Evolutionary conservation across 2,113 vertebrate genomes (phyloP).

Genomic region (Progne subis): DNA sequence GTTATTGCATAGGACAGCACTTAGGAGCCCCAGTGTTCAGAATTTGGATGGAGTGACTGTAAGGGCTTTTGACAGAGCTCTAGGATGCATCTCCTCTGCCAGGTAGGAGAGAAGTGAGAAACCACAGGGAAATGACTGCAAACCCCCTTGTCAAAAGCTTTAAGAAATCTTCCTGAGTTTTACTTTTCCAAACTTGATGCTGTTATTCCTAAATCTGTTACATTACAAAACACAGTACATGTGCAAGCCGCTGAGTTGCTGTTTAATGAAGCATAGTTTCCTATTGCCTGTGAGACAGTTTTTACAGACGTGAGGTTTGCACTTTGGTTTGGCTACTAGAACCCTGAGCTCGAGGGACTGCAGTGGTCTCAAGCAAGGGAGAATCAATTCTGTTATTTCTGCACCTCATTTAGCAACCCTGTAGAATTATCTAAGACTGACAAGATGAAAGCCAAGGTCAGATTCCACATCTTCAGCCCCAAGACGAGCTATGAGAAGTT

Average conservation of each 20-base stretch:
- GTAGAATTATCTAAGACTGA: neutral
- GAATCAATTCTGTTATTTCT: neutral
- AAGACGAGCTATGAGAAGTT: neutral
- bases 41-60: neutral
- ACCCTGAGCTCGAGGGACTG: neutral
- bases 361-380: neutral
- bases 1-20: neutral
- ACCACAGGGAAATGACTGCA: neutral
- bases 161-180: conserved; percentile 9
- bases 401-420: neutral
- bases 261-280: conserved; percentile 20
- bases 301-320: conserved; percentile 1
- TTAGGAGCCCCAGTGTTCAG: neutral
- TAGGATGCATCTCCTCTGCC: neutral
- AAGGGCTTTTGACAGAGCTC: neutral
- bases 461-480: neutral
- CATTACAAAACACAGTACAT: neutral
- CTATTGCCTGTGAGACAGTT: neutral
- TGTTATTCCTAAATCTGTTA: conserved; percentile 4
- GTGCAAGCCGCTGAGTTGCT: conserved; percentile 20
- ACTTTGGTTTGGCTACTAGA: neutral
- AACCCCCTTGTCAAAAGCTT: neutral
- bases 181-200: neutral
- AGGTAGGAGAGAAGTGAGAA: conserved; percentile 1
- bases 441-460: neutral